Percentiles rank a stretch among this genome's conserved stretches.
Evolutionary conservation across 2,797 vertebrate species (phyloP).

Genomic region (Poecilia picta): DNA sequence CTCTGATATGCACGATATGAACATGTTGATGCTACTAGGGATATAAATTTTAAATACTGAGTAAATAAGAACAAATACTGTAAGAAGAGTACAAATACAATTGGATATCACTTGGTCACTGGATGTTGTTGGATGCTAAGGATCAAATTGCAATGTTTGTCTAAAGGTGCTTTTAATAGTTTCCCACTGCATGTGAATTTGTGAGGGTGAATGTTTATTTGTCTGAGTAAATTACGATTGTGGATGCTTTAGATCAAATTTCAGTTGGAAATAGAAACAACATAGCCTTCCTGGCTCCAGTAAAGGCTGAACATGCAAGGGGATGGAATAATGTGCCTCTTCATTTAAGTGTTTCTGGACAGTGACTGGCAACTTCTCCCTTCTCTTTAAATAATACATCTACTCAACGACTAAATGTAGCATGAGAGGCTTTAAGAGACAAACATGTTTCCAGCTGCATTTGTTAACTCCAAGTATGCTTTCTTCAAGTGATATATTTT

Average conservation of each 20-base stretch:
- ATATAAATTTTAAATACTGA: neutral
- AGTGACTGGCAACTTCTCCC: slow-evolving; percentile 19
- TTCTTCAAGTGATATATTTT: neutral
- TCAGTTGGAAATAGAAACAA: slow-evolving; percentile 48
- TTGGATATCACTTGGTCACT: neutral
- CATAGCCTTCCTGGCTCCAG: neutral
- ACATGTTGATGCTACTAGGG: neutral
- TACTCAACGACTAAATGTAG: slow-evolving; percentile 24
- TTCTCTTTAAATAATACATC: slow-evolving; percentile 60
- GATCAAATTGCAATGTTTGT: neutral
- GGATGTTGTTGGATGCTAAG: neutral
- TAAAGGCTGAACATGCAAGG: slow-evolving; percentile 5
- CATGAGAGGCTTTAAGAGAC: slow-evolving; percentile 19
- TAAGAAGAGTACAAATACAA: neutral
- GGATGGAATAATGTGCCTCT: slow-evolving; percentile 39
- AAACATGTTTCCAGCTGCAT: slow-evolving; percentile 5
- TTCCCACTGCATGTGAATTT: neutral
- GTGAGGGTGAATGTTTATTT: slow-evolving; percentile 17
- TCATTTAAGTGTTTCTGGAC: slow-evolving; percentile 41
- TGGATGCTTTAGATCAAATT: slow-evolving; percentile 35
- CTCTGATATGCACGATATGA: neutral
- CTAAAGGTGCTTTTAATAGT: slow-evolving; percentile 1
- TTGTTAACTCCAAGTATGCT: slow-evolving; percentile 19
- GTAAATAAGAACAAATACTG: neutral
- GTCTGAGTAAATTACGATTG: slow-evolving; percentile 10